Conservation (phyloP, 2,888 invertebrate genomes). For the Spodoptera exigua region DNA sequence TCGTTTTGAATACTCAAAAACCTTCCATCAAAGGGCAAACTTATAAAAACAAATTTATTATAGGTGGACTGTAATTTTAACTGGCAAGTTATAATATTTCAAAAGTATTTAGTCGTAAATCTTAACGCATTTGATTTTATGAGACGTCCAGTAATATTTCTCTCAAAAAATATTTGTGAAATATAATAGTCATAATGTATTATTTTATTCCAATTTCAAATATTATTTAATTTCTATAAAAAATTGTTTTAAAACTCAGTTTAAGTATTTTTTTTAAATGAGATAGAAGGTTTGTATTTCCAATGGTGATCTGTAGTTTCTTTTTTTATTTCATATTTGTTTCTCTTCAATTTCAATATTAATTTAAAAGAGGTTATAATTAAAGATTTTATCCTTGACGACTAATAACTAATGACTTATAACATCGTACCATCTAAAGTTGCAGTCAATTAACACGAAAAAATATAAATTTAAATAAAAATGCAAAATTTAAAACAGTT, state of each 20-base stretch:
- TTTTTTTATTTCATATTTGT: too few relatives aligned
- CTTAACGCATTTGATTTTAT: constrained; percentile 83
- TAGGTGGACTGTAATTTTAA: constrained; percentile 78
- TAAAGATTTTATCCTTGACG: too few relatives aligned
- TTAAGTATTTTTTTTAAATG: too few relatives aligned
- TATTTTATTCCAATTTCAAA: constrained; percentile 31
- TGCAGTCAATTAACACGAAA: constrained; percentile 30
- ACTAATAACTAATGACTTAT: constrained; percentile 16
- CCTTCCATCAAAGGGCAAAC: constrained; percentile 61
- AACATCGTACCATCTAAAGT: constrained; percentile 7
- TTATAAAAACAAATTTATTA: constrained; percentile 81
- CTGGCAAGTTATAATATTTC: constrained; percentile 85
- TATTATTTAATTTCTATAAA: too few relatives aligned
- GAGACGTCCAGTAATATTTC: constrained; percentile 73
- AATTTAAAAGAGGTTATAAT: too few relatives aligned
- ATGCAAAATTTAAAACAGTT: constrained; percentile 35
- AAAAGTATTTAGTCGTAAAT: constrained; percentile 83
- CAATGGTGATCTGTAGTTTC: too few relatives aligned
- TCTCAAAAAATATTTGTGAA: constrained; percentile 58
- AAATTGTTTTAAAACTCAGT: too few relatives aligned
- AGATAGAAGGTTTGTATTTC: too few relatives aligned
- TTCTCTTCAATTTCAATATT: too few relatives aligned
- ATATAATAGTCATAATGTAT: constrained; percentile 45
- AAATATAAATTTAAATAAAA: constrained; percentile 15
- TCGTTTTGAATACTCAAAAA: constrained; percentile 67